phyloP scores from a whole-genome alignment of 1,140 invertebrate species.

The Drosophila kurseongensis region DNA sequence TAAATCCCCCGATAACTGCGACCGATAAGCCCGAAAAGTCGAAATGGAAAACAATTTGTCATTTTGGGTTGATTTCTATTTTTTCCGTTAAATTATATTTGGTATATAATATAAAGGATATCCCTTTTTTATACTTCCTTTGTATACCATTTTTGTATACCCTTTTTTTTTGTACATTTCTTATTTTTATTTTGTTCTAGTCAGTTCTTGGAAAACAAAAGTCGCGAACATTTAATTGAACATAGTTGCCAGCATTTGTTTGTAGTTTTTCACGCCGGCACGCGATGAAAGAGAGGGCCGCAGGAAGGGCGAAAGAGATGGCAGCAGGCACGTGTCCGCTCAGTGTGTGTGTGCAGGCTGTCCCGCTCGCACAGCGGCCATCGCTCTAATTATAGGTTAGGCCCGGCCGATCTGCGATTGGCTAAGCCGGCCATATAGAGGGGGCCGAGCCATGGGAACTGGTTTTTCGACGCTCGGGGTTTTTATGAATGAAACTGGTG shows the following conservation, averaged over 20 bases:
- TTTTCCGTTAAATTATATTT: background rate
- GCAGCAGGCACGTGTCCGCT: conserved; percentile 31
- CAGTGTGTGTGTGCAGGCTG: background rate
- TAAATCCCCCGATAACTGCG: conserved; percentile 4
- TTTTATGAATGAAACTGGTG: conserved; percentile 31
- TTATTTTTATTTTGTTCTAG: conserved; percentile 10
- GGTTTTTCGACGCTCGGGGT: conserved; percentile 16
- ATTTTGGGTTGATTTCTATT: conserved; percentile 36
- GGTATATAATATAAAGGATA: no score
- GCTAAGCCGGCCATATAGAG: conserved; percentile 33
- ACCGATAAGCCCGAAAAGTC: conserved; percentile 22
- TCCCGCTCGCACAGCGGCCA: conserved; percentile 78
- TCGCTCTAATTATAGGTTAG: conserved; percentile 84
- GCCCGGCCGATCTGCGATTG: conserved; percentile 58
- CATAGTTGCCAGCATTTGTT: conserved; percentile 26
- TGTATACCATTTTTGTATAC: background rate
- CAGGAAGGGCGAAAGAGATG: conserved; percentile 26
- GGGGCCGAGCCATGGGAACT: conserved; percentile 60
- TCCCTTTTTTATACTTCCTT: no score
- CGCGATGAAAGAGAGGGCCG: conserved; percentile 8
- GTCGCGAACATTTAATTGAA: conserved; percentile 43
- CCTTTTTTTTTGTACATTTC: conserved; percentile 1
- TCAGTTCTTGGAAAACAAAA: conserved; percentile 32
- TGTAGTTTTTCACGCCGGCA: conserved; percentile 13
- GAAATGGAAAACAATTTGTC: conserved; percentile 53